These are phyloP conservation scores for Danio tinwini DNA, from an alignment of 2,797 vertebrate species.

Conservation along the genomic window DNA sequence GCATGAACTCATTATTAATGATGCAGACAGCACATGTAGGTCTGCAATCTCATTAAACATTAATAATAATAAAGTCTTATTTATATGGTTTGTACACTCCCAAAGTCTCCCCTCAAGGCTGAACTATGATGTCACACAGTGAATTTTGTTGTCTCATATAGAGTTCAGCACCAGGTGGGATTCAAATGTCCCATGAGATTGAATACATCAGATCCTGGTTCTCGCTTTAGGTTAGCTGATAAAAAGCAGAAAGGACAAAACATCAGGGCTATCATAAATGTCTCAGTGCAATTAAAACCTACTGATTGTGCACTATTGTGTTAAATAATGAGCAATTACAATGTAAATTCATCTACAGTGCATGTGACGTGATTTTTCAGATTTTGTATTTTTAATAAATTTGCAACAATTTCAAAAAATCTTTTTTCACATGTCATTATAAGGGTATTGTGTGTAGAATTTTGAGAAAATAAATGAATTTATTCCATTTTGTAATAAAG, in stretches of 20 bases:
- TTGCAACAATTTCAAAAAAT: too few species aligned
- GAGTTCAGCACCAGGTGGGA: constrained; percentile 82
- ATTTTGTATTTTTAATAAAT: too few species aligned
- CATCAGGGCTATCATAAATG: constrained; percentile 71
- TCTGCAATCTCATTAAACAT: constrained; percentile 4
- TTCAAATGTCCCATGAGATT: constrained; percentile 92
- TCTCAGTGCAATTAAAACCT: neutral
- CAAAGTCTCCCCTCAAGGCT: constrained; percentile 9
- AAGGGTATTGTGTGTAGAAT: too few species aligned
- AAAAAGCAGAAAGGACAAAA: constrained; percentile 73
- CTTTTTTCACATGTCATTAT: too few species aligned
- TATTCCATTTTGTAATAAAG: too few species aligned
- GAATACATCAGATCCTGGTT: constrained; percentile 83
- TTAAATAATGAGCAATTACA: too few species aligned
- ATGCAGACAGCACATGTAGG: neutral
- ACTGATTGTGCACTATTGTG: neutral
- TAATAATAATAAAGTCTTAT: neutral
- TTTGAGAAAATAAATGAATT: too few species aligned
- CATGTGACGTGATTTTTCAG: too few species aligned
- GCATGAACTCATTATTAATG: neutral
- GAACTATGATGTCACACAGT: constrained; percentile 20
- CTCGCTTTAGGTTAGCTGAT: constrained; percentile 84
- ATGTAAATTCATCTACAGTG: too few species aligned
- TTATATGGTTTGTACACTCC: neutral
- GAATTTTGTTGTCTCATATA: constrained; percentile 41